phyloP scores from a whole-genome alignment of 2,797 vertebrate species.

The Chlorospingus semifuscus region DNA sequence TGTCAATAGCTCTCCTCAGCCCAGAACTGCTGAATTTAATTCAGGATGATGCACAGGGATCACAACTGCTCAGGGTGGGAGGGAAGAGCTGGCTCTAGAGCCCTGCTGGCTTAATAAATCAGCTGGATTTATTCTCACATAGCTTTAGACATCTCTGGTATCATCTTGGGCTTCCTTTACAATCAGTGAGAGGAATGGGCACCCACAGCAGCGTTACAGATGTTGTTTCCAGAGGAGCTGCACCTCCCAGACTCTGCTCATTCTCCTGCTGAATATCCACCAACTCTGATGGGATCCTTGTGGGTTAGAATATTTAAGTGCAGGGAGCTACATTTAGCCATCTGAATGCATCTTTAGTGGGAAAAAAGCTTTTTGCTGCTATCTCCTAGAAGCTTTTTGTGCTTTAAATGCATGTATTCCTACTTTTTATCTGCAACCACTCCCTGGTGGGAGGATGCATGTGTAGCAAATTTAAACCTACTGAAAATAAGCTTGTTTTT shows the following conservation, averaged over 20 bases:
- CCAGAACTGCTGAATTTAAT: neutral
- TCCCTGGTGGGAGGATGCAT: neutral
- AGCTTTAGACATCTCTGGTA: neutral
- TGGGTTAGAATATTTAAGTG: neutral
- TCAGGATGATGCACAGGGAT: accelerated
- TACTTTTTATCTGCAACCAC: neutral
- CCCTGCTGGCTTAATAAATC: neutral
- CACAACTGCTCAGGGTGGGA: accelerated
- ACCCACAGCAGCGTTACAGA: neutral
- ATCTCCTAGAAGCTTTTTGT: neutral
- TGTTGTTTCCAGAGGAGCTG: neutral
- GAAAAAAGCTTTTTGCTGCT: neutral
- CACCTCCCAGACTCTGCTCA: accelerated
- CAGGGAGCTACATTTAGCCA: neutral
- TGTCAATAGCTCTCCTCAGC: neutral
- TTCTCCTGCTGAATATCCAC: neutral
- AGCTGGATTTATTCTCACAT: neutral
- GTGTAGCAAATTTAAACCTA: neutral
- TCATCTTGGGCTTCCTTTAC: neutral
- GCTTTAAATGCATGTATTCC: neutral
- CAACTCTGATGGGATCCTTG: neutral
- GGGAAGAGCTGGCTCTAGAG: neutral
- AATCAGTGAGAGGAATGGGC: neutral
- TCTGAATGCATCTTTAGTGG: neutral
- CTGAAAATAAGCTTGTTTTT: neutral